phyloP scores from a whole-genome alignment of 2,113 vertebrate species.

The Calonectris borealis region DNA sequence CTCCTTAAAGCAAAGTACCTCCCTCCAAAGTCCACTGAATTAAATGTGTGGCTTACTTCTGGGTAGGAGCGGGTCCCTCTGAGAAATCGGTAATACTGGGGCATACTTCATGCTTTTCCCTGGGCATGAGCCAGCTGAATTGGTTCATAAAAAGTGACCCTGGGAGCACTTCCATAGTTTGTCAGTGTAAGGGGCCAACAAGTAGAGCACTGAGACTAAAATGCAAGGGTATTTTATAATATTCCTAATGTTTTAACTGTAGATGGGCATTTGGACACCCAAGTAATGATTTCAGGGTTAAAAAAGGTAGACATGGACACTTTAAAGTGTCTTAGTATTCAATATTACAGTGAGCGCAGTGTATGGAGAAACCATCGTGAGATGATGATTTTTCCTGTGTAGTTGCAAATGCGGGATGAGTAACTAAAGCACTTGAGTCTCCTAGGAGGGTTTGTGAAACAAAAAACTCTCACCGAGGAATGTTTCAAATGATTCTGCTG shows the following conservation, averaged over 20 bases:
- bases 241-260: not conserved
- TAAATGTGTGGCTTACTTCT: not conserved
- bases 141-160: not conserved
- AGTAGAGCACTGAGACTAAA: not conserved
- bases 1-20: not conserved
- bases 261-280: not conserved
- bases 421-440: not conserved
- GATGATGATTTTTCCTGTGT: not conserved
- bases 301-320: not conserved
- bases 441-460: not conserved
- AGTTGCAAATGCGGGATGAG: not conserved
- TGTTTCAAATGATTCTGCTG: not conserved
- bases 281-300: not conserved
- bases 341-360: not conserved
- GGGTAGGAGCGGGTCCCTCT: not conserved
- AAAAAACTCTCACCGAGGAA: not conserved
- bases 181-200: not conserved
- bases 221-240: not conserved
- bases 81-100: not conserved
- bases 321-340: not conserved
- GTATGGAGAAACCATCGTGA: rapidly evolving
- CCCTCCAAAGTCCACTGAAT: not conserved
- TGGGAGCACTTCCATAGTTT: not conserved
- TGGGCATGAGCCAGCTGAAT: not conserved
- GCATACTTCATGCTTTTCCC: not conserved